Percentiles rank a stretch among this genome's conserved stretches.
These are phyloP conservation scores for Orgyia antiqua DNA, from an alignment of 2,888 invertebrate species.

Conservation along the genomic window DNA sequence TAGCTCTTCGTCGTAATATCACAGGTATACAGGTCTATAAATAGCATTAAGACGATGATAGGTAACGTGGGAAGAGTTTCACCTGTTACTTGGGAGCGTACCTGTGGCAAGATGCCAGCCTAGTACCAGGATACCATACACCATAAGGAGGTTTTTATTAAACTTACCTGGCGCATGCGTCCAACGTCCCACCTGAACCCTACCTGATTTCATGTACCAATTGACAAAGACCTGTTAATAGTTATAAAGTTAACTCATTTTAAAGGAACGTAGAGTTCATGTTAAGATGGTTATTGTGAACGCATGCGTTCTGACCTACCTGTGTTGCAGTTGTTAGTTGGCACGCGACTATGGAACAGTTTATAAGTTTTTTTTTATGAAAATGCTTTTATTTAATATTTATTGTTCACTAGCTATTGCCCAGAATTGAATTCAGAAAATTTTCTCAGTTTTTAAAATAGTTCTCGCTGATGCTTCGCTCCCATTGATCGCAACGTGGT, in stretches of 20 bases:
- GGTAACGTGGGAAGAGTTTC: slow-evolving; percentile 45
- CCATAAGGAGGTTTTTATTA: slow-evolving; percentile 36
- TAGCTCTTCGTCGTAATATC: too few species aligned
- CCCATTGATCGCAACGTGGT: too few species aligned
- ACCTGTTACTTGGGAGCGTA: slow-evolving; percentile 66
- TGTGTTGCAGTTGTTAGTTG: slow-evolving; percentile 27
- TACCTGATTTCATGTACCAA: slow-evolving; percentile 52
- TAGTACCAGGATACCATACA: slow-evolving; percentile 60
- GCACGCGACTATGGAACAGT: slow-evolving; percentile 36
- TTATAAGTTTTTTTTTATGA: too few species aligned
- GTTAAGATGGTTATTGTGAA: slow-evolving; percentile 26
- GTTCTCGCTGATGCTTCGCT: too few species aligned
- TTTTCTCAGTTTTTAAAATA: too few species aligned
- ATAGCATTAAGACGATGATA: too few species aligned
- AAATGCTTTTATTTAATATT: too few species aligned
- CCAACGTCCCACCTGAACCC: slow-evolving; percentile 67
- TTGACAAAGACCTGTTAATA: slow-evolving; percentile 28
- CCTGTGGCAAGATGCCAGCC: slow-evolving; percentile 79
- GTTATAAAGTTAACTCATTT: slow-evolving; percentile 9
- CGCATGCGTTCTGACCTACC: slow-evolving; percentile 42
- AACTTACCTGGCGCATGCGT: slow-evolving; percentile 71
- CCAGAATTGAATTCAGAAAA: too few species aligned
- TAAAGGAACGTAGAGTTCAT: slow-evolving; percentile 23
- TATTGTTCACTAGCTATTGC: too few species aligned
- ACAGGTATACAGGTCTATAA: too few species aligned